Base-by-base conservation (phyloP, 2,113 vertebrate species). In the Columba janthina region DNA sequence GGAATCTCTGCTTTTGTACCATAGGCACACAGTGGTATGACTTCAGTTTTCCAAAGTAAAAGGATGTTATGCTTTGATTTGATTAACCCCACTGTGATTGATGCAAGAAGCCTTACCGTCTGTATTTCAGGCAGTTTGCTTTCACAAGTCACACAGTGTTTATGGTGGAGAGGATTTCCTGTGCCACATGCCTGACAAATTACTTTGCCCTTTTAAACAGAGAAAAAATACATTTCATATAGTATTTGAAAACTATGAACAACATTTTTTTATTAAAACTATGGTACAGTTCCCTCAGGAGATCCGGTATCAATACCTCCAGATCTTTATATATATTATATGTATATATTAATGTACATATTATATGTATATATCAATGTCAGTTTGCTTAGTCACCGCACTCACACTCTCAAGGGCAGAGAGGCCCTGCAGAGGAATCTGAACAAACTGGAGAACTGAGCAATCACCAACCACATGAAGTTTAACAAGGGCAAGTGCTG, bases 91-190 rank as follows among this genome's bases (percentile, higher is more conserved):
- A 31, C n/a, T 4, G 36, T 16, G 38, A 56, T 2, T 40, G 69
- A 48, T 24, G 34, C 32, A 53, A 46, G 76, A 70, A 90, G 44
- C 76, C 96, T 98, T 98, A 99, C 98, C 95, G 15, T 97, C 22
- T 94, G 92, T 29, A 96, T 57, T 48, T 97, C 95, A 62, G 97
- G 96, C 69, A 99, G 97, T 61, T 79, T 75, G 83, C 95, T 97
- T 96, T 99, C 99, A 93, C 99, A 99, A 71, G 98, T 98, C 22
- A 98, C 98, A 93, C 99, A 99, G 87, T 93, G 86, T 40, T 97
- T 97, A 74, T 99, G 96, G 87, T 98, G 97, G 72, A 96, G 94
- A 42, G 98, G 99, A 94, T 99, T 99, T 87, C 98, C 98, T 17
- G 98, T 98, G 85, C 99, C 98, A 95, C 99, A 99, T 2, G 48